Base-by-base conservation (phyloP, 2,888 invertebrate genomes). In the Fragum sueziense region DNA sequence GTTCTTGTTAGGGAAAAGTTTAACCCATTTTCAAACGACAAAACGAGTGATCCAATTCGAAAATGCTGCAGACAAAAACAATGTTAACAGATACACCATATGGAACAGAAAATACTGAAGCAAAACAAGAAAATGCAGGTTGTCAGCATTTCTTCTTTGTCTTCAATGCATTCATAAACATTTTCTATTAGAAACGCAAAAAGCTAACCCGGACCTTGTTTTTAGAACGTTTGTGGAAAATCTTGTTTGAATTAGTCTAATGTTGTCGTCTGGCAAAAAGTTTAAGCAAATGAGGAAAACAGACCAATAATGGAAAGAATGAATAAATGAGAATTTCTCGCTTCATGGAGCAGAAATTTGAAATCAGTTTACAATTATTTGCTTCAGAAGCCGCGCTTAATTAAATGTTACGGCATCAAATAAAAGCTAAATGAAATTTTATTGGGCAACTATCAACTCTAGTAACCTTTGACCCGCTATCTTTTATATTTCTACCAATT, bases 241-340 rank as follows among this genome's bases (percentile, higher is more conserved):
- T n/a, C 17, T 2, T 2, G 17, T 47, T 47, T 47, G 47, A 20
- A 1, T 3, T 17, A 3, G 2, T 47, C 6, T 20, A 47, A 3
- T 3, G 2, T 6, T 6, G 17, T 47, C n/a, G 47, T 47, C 47
- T n/a, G 47, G 47, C n/a, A 47, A 47, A 47, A 6, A 47, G 57
- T 57, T 57, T 47, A 47, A 47, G 47, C 47, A 47, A 47, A 47
- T 14, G 47, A n/a, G 4, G 47, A 47, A 20, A 47, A 9, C n/a
- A 47, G 47, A 20, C 47, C 47, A 57, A 57, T 27, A 22, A 27
- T 14, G 57, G 27, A 57, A 57, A 57, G 3, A 27, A 57, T 57
- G 57, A 57, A 57, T 57, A 61, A 61, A 61, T 61, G 25, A 33
- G 61, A 61, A 61, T 61, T 61, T 61, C 61, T 33, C 61, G 61